These are phyloP conservation scores for Deilephila porcellus DNA, from an alignment of 2,888 invertebrate species.

Conservation along the genomic window DNA sequence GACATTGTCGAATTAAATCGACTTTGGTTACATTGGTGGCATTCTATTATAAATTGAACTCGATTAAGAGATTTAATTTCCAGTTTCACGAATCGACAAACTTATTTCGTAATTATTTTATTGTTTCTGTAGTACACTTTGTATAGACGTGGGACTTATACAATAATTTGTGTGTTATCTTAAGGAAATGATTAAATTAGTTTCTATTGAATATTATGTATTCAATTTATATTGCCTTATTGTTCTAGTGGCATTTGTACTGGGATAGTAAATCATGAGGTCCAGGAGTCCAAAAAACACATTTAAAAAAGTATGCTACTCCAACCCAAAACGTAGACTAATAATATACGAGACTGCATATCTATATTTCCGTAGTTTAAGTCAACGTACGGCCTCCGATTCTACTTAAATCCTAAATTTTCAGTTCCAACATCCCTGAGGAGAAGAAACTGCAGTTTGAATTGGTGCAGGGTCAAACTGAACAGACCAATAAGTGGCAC, in stretches of 20 bases:
- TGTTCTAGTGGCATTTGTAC: too few relatives aligned
- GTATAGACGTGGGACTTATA: too few relatives aligned
- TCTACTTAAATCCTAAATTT: conserved; percentile 34
- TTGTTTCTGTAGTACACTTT: background rate
- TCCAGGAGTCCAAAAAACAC: too few relatives aligned
- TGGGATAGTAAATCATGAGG: too few relatives aligned
- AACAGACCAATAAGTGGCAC: conserved; percentile 93
- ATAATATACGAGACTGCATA: too few relatives aligned
- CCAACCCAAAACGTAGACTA: too few relatives aligned
- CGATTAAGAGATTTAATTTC: conserved; percentile 21
- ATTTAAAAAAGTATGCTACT: too few relatives aligned
- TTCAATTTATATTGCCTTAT: too few relatives aligned
- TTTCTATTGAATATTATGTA: too few relatives aligned
- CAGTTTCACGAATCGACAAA: background rate
- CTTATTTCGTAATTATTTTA: background rate
- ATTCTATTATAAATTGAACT: conserved; percentile 11
- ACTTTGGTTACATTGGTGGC: conserved; percentile 25
- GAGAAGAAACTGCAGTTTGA: conserved; percentile 91
- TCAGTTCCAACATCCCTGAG: conserved; percentile 90
- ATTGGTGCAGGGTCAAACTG: conserved; percentile 91
- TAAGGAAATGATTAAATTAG: too few relatives aligned
- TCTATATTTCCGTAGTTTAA: background rate
- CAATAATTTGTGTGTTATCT: too few relatives aligned
- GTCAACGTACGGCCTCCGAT: background rate
- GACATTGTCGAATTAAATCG: conserved; percentile 29